Conservation (phyloP, 2,888 invertebrate species). For the Glaucopsyche alexis region DNA sequence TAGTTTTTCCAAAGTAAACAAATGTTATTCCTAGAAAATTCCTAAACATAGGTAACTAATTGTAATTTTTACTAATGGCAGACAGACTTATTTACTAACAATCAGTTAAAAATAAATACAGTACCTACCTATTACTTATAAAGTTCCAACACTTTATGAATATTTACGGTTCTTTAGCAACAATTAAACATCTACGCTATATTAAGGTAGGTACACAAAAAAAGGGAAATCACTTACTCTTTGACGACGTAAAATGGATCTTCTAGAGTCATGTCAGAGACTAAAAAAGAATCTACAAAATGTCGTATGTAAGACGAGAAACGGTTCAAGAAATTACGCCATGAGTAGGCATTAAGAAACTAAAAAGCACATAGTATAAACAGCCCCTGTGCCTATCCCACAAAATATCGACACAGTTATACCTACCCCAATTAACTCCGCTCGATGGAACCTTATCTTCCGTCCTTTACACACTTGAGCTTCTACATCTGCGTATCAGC, state of each 20-base stretch:
- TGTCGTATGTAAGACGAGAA: slow-evolving; percentile 59
- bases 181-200: not conserved
- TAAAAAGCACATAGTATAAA: slow-evolving; percentile 46
- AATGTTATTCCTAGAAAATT: no score
- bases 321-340: slow-evolving; percentile 39
- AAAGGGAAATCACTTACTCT: slow-evolving; percentile 87
- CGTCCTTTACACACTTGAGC: slow-evolving; percentile 65
- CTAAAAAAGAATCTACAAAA: slow-evolving; percentile 53
- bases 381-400: slow-evolving; percentile 65
- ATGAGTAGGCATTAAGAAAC: slow-evolving; percentile 47
- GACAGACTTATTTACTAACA: slow-evolving; percentile 23
- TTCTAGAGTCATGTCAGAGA: slow-evolving; percentile 96
- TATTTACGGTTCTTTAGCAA: not conserved
- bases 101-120: not conserved
- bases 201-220: not conserved
- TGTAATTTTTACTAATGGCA: slow-evolving; percentile 12
- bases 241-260: slow-evolving; percentile 99
- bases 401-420: slow-evolving; percentile 71
- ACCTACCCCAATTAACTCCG: slow-evolving; percentile 57
- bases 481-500: slow-evolving; percentile 49
- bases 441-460: slow-evolving; percentile 61
- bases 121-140: not conserved
- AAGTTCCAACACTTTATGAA: not conserved
- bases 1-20: not conserved
- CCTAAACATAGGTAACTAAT: no score